A percentile compares a stretch with the other conserved stretches of the same genome.
Evolutionary conservation across 2,888 invertebrate genomes (phyloP).

Genomic region (Strigamia crassipes): DNA sequence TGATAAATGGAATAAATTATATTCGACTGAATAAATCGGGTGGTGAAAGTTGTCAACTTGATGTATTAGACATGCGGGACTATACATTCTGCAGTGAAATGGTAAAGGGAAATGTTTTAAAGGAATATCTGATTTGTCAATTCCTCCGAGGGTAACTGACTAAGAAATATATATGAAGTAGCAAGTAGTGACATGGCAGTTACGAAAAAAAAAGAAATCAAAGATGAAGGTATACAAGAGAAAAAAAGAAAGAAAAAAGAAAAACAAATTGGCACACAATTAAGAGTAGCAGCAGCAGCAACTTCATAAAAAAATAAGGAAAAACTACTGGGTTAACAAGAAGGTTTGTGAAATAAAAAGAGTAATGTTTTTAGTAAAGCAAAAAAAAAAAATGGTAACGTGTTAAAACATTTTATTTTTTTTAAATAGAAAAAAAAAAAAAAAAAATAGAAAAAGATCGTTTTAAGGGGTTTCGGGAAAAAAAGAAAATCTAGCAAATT

Average conservation of each 20-base stretch:
- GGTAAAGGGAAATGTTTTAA: slow-evolving; percentile 17
- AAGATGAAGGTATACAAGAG: background rate
- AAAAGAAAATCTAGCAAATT: background rate
- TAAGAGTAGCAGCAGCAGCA: background rate
- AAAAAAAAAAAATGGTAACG: background rate
- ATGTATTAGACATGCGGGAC: slow-evolving; percentile 15
- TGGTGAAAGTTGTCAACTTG: slow-evolving; percentile 10
- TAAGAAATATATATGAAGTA: slow-evolving; percentile 7
- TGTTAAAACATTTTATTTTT: too few species aligned
- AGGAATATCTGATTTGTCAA: slow-evolving; percentile 16
- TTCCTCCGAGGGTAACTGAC: background rate
- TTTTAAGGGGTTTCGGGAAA: too few species aligned
- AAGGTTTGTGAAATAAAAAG: background rate
- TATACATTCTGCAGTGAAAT: slow-evolving; percentile 2
- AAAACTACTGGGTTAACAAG: background rate
- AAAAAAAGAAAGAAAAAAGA: background rate
- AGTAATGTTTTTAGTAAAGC: background rate
- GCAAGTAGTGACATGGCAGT: background rate
- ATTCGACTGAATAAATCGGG: slow-evolving; percentile 1
- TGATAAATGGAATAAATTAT: slow-evolving; percentile 8
- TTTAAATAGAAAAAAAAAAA: background rate
- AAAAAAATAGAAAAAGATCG: too few species aligned
- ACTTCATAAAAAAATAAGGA: background rate
- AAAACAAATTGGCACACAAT: slow-evolving; percentile 22
- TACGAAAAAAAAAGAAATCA: slow-evolving; percentile 1